Percentiles rank a stretch among this genome's conserved stretches.
Evolutionary conservation across 2,797 vertebrate genomes (phyloP).

Genomic region (Cirrhinus mrigala): DNA sequence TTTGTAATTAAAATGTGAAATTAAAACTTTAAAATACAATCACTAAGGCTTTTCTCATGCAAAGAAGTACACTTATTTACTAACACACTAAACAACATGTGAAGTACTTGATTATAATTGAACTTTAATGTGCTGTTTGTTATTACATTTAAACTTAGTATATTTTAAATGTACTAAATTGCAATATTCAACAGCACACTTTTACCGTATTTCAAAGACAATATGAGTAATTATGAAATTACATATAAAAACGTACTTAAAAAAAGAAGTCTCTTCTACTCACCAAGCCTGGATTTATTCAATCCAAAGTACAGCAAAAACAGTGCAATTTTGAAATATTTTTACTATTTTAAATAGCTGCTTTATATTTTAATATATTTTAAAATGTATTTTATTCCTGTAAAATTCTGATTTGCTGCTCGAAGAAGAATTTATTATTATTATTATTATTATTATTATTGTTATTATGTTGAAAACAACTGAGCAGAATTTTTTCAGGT

Average conservation of each 20-base stretch:
- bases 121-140: background rate
- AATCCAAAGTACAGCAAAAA: no score
- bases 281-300: no score
- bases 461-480: no score
- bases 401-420: no score
- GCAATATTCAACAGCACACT: background rate
- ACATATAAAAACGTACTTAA: background rate
- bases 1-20: background rate
- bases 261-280: no score
- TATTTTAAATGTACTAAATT: background rate
- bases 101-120: background rate
- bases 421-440: no score
- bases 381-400: no score
- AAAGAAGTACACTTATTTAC: background rate
- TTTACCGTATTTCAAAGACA: background rate
- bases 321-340: no score
- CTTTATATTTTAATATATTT: no score
- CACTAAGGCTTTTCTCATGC: background rate
- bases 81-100: background rate
- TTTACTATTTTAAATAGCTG: no score
- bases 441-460: no score
- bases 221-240: background rate
- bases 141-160: background rate
- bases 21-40: background rate
- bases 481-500: no score